phyloP scores from a whole-genome alignment of 2,797 vertebrate genomes.

The Xerus rutilus region DNA sequence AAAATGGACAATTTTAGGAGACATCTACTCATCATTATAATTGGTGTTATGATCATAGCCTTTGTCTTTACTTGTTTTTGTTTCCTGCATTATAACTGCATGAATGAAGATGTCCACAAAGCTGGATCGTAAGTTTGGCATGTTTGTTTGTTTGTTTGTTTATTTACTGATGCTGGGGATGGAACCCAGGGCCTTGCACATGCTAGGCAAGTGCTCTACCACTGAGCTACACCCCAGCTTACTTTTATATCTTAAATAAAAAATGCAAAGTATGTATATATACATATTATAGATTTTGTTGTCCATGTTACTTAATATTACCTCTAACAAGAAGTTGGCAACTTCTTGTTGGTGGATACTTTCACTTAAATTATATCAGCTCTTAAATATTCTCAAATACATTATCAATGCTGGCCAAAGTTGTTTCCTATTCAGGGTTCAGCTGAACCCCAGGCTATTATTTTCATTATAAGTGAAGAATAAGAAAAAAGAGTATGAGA shows the following conservation, averaged over 20 bases:
- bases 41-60: background rate
- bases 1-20: background rate
- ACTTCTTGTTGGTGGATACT: background rate
- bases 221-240: background rate
- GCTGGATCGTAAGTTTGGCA: slow-evolving; percentile 59
- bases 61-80: background rate
- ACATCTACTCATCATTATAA: background rate
- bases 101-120: fast-evolving
- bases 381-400: slow-evolving; percentile 64
- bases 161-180: background rate
- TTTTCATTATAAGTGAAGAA: slow-evolving; percentile 37
- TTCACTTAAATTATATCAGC: slow-evolving; percentile 20
- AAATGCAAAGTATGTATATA: background rate
- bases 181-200: background rate
- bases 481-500: slow-evolving; percentile 2
- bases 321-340: slow-evolving; percentile 9
- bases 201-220: background rate
- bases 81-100: background rate
- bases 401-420: slow-evolving; percentile 23
- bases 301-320: background rate
- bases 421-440: slow-evolving; percentile 17
- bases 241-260: background rate
- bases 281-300: background rate
- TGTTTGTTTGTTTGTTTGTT: background rate
- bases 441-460: background rate